Conservation (phyloP, 2,888 invertebrate genomes). For the Phania funesta region DNA sequence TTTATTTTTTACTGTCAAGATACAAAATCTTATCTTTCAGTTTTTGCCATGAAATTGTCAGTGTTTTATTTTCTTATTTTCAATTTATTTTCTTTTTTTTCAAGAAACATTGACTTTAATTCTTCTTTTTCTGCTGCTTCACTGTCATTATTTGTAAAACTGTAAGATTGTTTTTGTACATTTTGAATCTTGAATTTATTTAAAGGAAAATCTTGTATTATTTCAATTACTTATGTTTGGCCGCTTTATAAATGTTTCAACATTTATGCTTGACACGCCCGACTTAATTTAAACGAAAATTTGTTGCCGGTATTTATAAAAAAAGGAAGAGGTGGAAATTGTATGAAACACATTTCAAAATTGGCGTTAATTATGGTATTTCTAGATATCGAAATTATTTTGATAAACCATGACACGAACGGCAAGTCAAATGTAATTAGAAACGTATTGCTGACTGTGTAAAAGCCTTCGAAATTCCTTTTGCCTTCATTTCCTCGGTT, state of each 20-base stretch:
- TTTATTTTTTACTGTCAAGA: background rate
- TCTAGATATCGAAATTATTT: too few species aligned
- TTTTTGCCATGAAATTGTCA: constrained; percentile 28
- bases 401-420: too few species aligned
- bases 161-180: constrained; percentile 7
- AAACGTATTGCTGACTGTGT: too few species aligned
- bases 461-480: too few species aligned
- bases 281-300: constrained; percentile 23
- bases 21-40: background rate
- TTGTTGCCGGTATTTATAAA: background rate
- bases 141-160: constrained; percentile 25
- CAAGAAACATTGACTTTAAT: constrained; percentile 27
- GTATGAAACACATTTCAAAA: background rate
- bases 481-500: too few species aligned
- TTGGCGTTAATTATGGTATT: constrained; percentile 11
- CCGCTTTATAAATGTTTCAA: constrained; percentile 23
- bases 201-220: constrained; percentile 14
- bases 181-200: constrained; percentile 22
- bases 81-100: constrained; percentile 29
- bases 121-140: background rate
- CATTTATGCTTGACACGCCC: constrained; percentile 46
- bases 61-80: constrained; percentile 6
- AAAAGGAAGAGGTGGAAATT: background rate
- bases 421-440: too few species aligned
- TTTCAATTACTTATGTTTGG: constrained; percentile 39